Conservation (phyloP, 2,888 invertebrate species). For the Nasonovia ribisnigri region DNA sequence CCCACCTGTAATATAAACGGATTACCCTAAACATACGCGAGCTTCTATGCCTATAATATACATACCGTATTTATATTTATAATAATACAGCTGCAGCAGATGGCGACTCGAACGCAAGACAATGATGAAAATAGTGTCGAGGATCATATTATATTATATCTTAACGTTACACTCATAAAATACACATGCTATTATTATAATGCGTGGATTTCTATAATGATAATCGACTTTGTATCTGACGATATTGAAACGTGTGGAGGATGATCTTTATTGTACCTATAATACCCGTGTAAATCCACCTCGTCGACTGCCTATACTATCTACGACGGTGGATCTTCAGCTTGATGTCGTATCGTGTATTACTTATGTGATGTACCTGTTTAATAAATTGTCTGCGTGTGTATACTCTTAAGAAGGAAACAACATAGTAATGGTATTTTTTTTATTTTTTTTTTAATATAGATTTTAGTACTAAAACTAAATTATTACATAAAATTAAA, state of each 20-base stretch:
- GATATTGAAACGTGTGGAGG: background rate
- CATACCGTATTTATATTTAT: background rate
- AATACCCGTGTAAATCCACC: background rate
- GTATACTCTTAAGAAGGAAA: background rate
- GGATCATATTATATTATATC: background rate
- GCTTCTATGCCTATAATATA: background rate
- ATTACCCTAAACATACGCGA: background rate
- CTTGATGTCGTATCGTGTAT: background rate
- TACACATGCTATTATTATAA: background rate
- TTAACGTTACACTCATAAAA: conserved; percentile 1
- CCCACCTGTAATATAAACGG: background rate
- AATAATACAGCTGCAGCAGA: background rate
- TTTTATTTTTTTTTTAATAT: too few species aligned
- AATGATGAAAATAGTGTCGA: conserved; percentile 8
- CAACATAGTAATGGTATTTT: too few species aligned
- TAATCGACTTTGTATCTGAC: background rate
- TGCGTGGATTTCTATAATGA: background rate
- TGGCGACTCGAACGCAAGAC: conserved; percentile 5
- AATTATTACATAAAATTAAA: background rate
- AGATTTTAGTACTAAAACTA: too few species aligned
- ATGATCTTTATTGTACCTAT: background rate
- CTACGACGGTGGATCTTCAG: background rate
- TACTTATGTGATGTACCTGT: background rate
- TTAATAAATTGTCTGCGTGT: background rate
- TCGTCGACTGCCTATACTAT: background rate